Conservation (phyloP, 2,888 invertebrate species). For the Cataglyphis altisquamis region DNA sequence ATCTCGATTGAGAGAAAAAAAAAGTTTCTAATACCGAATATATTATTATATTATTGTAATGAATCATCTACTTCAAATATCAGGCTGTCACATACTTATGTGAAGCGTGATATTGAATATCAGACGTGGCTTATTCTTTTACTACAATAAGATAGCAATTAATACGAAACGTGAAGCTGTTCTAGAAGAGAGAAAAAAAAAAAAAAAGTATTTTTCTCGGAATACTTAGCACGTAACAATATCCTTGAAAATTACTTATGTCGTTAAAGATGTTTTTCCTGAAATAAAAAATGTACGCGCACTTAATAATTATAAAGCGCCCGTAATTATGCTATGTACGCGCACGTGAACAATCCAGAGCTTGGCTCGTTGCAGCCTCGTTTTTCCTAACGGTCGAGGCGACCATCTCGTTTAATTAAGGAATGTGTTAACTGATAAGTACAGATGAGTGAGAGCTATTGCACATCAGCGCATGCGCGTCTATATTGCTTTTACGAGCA, state of each 20-base stretch:
- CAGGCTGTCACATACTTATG: not conserved
- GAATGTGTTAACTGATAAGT: slow-evolving; percentile 59
- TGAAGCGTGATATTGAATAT: not conserved
- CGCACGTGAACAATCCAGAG: slow-evolving; percentile 14
- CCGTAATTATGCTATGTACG: slow-evolving; percentile 20
- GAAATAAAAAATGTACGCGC: slow-evolving; percentile 9
- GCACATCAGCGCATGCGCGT: slow-evolving; percentile 42
- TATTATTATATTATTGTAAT: not conserved
- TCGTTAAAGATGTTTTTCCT: slow-evolving; percentile 10
- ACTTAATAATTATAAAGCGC: slow-evolving; percentile 48
- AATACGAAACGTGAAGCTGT: not conserved
- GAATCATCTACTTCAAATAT: not conserved
- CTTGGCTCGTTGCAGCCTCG: slow-evolving; percentile 31
- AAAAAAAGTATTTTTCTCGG: not conserved
- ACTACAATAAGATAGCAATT: not conserved
- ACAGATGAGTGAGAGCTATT: slow-evolving; percentile 43
- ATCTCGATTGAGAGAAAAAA: not conserved
- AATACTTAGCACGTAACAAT: not conserved
- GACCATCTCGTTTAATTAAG: slow-evolving; percentile 58
- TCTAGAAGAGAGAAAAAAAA: not conserved
- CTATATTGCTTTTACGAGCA: slow-evolving; percentile 24
- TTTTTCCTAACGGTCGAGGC: slow-evolving; percentile 51
- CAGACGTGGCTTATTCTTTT: not conserved
- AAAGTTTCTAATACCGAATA: not conserved
- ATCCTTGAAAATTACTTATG: slow-evolving; percentile 4